Percentiles rank a stretch among this genome's conserved stretches.
These are phyloP conservation scores for Myiothlypis coronata DNA, from an alignment of 2,797 vertebrate species.

Conservation along the genomic window DNA sequence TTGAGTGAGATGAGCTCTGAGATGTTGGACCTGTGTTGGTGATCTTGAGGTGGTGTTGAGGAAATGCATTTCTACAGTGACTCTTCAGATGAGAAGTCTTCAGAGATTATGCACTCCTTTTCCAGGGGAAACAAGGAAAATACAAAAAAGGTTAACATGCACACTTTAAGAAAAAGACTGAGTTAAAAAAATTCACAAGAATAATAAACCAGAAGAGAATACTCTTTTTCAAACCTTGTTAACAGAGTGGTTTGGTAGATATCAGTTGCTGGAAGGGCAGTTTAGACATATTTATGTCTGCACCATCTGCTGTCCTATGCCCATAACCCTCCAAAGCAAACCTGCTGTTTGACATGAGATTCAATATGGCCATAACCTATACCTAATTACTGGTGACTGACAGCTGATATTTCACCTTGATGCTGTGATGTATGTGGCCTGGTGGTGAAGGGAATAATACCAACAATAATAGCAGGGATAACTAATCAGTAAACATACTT, in stretches of 20 bases:
- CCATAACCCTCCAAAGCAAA: neutral
- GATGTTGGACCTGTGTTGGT: neutral
- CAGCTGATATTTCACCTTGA: neutral
- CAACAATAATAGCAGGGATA: neutral
- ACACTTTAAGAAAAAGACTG: neutral
- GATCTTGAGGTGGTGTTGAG: neutral
- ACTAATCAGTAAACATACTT: neutral
- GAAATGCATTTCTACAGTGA: neutral
- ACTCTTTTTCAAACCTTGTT: neutral
- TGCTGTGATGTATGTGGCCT: neutral
- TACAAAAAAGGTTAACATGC: neutral
- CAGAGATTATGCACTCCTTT: neutral
- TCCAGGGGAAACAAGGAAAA: neutral
- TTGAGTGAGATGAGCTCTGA: neutral
- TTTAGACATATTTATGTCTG: neutral
- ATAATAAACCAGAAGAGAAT: neutral
- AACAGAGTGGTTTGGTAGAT: neutral
- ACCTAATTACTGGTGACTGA: neutral
- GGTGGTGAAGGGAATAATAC: neutral
- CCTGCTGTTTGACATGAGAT: neutral
- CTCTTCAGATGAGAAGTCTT: neutral
- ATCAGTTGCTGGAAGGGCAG: neutral
- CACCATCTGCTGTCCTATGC: neutral
- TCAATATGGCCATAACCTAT: neutral
- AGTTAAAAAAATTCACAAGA: neutral